A percentile compares a stretch with the other conserved stretches of the same genome.
Evolutionary conservation across 1,140 invertebrate species (phyloP).

Genomic region (Saccostrea cuccullata): DNA sequence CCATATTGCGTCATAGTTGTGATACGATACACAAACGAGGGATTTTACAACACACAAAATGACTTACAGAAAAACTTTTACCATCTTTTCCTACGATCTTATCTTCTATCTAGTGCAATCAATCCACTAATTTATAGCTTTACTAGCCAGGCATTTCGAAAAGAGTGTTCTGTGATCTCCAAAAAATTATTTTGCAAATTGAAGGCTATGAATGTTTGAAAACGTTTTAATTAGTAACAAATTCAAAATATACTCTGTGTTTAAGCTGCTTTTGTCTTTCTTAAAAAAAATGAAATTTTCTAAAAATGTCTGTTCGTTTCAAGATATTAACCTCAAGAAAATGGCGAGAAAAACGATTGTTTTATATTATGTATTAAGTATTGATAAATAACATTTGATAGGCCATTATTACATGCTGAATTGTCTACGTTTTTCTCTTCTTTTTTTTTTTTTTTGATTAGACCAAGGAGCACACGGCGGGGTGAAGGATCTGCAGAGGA

Average conservation of each 20-base stretch:
- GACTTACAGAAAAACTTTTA: slow-evolving; percentile 63
- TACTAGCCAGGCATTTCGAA: slow-evolving; percentile 63
- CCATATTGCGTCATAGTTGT: slow-evolving; percentile 69
- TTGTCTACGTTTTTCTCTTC: no score
- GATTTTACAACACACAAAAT: slow-evolving; percentile 59
- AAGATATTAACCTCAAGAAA: no score
- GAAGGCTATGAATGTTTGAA: slow-evolving; percentile 6
- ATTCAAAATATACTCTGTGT: background rate
- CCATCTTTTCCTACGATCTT: slow-evolving; percentile 69
- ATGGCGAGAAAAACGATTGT: no score
- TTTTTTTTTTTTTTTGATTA: no score
- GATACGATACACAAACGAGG: slow-evolving; percentile 58
- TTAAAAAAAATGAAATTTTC: no score
- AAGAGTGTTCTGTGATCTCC: slow-evolving; percentile 50
- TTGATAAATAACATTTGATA: no score
- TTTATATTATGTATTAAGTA: no score
- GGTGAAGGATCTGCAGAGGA: no score
- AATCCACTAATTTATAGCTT: slow-evolving; percentile 71
- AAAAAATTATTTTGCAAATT: slow-evolving; percentile 34
- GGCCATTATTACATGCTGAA: no score
- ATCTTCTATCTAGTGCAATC: slow-evolving; percentile 69
- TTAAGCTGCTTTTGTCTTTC: no score
- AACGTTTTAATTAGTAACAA: background rate
- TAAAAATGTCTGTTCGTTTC: no score
- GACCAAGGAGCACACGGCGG: no score